Conservation (phyloP, 2,113 vertebrate species). For the Callocephalon fimbriatum region DNA sequence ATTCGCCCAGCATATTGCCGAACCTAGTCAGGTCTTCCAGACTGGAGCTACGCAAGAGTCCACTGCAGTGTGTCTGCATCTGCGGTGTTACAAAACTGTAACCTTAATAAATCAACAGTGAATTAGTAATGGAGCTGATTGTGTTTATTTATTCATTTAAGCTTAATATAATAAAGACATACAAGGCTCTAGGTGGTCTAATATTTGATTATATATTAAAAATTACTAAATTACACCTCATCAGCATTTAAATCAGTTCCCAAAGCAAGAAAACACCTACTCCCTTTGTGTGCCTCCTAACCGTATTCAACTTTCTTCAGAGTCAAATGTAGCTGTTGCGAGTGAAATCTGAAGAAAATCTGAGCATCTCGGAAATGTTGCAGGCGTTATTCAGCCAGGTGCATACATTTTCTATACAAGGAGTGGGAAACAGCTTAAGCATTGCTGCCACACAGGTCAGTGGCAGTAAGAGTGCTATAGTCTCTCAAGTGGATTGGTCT, state of each 20-base stretch:
- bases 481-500: not conserved
- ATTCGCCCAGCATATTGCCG: not conserved
- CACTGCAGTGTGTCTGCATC: accelerated
- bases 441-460: not conserved
- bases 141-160: not conserved
- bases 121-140: not conserved
- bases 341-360: not conserved
- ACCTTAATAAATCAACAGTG: not conserved
- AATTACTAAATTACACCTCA: not conserved
- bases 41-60: not conserved
- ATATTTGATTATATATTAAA: slow-evolving; percentile 15
- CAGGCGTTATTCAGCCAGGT: not conserved
- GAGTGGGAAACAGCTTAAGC: not conserved
- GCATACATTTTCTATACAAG: not conserved
- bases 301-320: not conserved
- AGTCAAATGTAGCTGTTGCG: not conserved
- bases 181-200: not conserved
- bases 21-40: not conserved
- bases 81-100: not conserved
- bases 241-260: not conserved
- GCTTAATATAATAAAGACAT: not conserved
- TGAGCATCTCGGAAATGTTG: not conserved
- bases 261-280: not conserved
- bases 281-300: not conserved
- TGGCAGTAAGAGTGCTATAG: accelerated